These are phyloP conservation scores for Synergus gifuensis DNA, from an alignment of 2,888 invertebrate species.

Conservation along the genomic window DNA sequence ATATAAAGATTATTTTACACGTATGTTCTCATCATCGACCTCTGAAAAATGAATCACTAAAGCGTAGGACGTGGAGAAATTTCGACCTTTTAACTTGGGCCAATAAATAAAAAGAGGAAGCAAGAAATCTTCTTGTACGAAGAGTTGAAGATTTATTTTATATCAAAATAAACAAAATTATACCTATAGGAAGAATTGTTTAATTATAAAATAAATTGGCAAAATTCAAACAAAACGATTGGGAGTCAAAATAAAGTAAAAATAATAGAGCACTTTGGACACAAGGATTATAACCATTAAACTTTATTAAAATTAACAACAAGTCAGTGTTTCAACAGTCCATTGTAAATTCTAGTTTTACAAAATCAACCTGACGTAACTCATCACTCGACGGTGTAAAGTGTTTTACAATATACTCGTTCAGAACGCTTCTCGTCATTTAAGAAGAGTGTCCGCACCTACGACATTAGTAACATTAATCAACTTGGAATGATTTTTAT, in stretches of 20 bases:
- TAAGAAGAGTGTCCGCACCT: slow-evolving; percentile 68
- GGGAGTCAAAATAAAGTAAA: not conserved
- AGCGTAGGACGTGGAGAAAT: not conserved
- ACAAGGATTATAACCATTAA: slow-evolving; percentile 50
- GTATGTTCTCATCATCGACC: not conserved
- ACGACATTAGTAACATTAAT: slow-evolving; percentile 72
- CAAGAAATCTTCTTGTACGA: not conserved
- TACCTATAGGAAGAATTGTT: too few species aligned
- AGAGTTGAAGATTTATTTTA: not conserved
- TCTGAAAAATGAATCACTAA: not conserved
- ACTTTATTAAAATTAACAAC: slow-evolving; percentile 71
- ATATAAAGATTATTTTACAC: too few species aligned
- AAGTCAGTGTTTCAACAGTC: slow-evolving; percentile 49
- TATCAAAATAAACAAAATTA: not conserved
- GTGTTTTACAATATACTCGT: slow-evolving; percentile 57
- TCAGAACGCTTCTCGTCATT: slow-evolving; percentile 66
- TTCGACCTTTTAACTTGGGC: not conserved
- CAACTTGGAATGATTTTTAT: slow-evolving; percentile 57
- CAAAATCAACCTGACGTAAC: slow-evolving; percentile 55
- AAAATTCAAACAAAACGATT: not conserved
- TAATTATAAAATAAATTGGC: too few species aligned
- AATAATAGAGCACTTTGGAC: not conserved
- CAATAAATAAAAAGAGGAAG: not conserved
- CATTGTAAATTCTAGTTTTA: slow-evolving; percentile 45
- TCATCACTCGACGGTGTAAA: slow-evolving; percentile 55